A percentile compares a stretch with the other conserved stretches of the same genome.
These are phyloP conservation scores for Chamaea fasciata DNA, from an alignment of 2,113 vertebrate species.

Conservation along the genomic window DNA sequence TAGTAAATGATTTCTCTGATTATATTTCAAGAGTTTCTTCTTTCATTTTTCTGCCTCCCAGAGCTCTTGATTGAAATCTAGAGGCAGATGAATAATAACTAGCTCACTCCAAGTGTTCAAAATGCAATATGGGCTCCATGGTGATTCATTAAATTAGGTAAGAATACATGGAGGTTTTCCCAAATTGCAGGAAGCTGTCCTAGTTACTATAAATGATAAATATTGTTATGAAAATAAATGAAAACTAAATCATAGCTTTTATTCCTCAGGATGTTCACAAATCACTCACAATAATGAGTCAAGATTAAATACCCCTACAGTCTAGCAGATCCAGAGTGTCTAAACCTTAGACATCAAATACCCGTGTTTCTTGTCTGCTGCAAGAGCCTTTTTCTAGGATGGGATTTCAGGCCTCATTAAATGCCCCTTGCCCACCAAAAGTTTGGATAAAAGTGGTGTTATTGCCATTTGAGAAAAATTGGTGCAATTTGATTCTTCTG, in stretches of 20 bases:
- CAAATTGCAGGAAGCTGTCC: neutral
- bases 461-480: neutral
- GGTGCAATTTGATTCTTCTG: neutral
- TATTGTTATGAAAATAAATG: neutral
- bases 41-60: neutral
- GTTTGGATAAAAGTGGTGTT: neutral
- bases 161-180: neutral
- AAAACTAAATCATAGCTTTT: neutral
- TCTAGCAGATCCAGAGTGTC: neutral
- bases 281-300: neutral
- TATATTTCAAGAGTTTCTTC: neutral
- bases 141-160: conserved; percentile 16
- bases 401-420: neutral
- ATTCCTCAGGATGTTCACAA: neutral
- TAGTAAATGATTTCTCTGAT: neutral
- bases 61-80: conserved; percentile 8
- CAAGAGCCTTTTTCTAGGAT: neutral
- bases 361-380: neutral
- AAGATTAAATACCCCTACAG: neutral
- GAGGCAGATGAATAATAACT: conserved; percentile 6
- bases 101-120: neutral
- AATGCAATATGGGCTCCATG: neutral
- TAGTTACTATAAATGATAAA: neutral
- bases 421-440: neutral
- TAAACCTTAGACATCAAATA: neutral